These are phyloP conservation scores for Stictonetta naevosa DNA, from an alignment of 2,113 vertebrate genomes.

Conservation along the genomic window DNA sequence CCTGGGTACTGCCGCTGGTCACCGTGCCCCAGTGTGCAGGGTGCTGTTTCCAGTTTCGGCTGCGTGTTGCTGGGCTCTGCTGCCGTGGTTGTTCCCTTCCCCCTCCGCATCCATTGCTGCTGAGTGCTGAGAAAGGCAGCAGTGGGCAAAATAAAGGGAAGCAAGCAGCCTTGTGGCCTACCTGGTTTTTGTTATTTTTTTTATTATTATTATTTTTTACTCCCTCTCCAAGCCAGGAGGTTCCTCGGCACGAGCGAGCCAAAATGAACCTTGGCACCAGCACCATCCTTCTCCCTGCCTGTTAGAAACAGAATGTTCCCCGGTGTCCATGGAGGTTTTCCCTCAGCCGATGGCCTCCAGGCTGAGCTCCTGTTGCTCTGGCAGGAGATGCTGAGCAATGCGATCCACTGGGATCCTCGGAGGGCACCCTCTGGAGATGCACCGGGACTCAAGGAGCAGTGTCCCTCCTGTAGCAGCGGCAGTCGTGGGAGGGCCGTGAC, in stretches of 20 bases:
- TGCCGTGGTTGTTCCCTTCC: neutral
- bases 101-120: neutral
- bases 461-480: neutral
- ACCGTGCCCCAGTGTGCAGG: neutral
- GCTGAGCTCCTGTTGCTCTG: neutral
- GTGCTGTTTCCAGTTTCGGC: constrained; percentile 46
- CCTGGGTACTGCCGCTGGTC: neutral
- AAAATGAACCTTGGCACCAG: neutral
- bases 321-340: neutral
- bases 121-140: neutral
- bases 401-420: neutral
- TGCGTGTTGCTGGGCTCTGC: neutral
- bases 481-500: neutral
- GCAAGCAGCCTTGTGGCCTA: neutral
- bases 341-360: neutral
- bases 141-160: constrained; percentile 1
- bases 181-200: neutral
- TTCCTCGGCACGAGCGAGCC: neutral
- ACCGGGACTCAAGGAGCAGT: neutral
- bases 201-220: no score
- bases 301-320: neutral
- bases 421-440: neutral
- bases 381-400: neutral
- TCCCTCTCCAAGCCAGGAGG: neutral
- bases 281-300: neutral